phyloP scores from a whole-genome alignment of 2,888 invertebrate species.

The Dinocampus coccinellae region DNA sequence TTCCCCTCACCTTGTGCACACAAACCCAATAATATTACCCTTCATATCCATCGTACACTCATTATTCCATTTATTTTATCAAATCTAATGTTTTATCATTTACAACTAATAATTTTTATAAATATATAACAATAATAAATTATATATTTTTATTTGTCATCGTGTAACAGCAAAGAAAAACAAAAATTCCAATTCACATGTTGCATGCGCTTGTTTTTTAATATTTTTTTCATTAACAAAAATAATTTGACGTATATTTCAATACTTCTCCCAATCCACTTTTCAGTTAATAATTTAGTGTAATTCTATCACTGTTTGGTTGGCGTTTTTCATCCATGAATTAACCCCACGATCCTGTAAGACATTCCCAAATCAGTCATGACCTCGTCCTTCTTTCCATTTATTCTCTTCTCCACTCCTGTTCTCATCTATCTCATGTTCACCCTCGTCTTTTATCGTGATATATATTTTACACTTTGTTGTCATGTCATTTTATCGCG shows the following conservation, averaged over 20 bases:
- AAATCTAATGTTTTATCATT: background rate
- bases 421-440: too few relatives aligned
- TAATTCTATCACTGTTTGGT: background rate
- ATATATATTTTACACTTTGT: too few relatives aligned
- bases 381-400: slow-evolving; percentile 9
- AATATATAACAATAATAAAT: background rate
- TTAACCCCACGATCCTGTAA: slow-evolving; percentile 27
- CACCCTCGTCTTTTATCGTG: too few relatives aligned
- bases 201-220: background rate
- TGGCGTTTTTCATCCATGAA: background rate
- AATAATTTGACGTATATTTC: slow-evolving; percentile 1
- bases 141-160: too few relatives aligned
- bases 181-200: background rate
- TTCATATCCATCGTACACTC: slow-evolving; percentile 13
- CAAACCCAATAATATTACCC: slow-evolving; percentile 39
- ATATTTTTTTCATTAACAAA: too few relatives aligned
- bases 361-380: slow-evolving; percentile 14
- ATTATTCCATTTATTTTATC: background rate
- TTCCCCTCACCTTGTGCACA: slow-evolving; percentile 38
- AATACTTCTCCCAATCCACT: background rate
- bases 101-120: too few relatives aligned
- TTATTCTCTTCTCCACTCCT: background rate
- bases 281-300: background rate
- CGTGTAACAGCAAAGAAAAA: background rate
- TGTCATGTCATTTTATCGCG: slow-evolving; percentile 11